Percentiles rank a stretch among this genome's conserved stretches.
phyloP scores from a whole-genome alignment of 2,797 vertebrate genomes.

The Diplodus sargus region DNA sequence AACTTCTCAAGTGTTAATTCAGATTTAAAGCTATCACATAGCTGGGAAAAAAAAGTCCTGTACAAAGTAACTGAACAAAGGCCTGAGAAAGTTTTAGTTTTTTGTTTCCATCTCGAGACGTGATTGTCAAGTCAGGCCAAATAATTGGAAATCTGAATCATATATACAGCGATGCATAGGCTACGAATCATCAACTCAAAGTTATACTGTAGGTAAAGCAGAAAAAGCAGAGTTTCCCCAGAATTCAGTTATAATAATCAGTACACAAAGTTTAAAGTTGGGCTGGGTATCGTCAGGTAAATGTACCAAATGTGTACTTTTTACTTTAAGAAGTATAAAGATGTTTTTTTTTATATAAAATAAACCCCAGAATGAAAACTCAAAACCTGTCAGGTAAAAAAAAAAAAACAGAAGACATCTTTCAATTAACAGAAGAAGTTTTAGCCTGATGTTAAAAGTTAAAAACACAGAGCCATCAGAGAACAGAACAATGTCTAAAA shows the following conservation, averaged over 20 bases:
- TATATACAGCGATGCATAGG: constrained; percentile 62
- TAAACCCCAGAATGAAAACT: background rate
- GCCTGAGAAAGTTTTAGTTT: constrained; percentile 54
- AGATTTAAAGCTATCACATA: constrained; percentile 67
- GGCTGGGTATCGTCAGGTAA: constrained; percentile 17
- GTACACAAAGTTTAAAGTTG: constrained; percentile 22
- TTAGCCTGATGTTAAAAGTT: background rate
- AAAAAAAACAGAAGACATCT: background rate
- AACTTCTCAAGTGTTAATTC: constrained; percentile 34
- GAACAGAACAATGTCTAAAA: constrained; percentile 13
- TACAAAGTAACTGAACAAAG: constrained; percentile 37
- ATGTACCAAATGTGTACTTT: background rate
- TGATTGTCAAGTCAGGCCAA: constrained; percentile 77
- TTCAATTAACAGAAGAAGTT: background rate
- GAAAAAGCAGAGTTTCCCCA: constrained; percentile 33
- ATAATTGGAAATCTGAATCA: constrained; percentile 31
- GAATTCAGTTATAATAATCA: constrained; percentile 18
- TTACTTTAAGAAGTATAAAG: constrained; percentile 22
- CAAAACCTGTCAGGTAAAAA: background rate
- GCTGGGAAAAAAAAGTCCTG: constrained; percentile 26
- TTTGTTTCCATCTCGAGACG: constrained; percentile 47
- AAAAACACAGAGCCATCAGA: background rate
- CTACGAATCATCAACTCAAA: constrained; percentile 38
- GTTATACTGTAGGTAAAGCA: constrained; percentile 17
- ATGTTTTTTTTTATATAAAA: background rate